These are phyloP conservation scores for Formicarius rufipectus DNA, from an alignment of 2,113 vertebrate species.

Conservation along the genomic window DNA sequence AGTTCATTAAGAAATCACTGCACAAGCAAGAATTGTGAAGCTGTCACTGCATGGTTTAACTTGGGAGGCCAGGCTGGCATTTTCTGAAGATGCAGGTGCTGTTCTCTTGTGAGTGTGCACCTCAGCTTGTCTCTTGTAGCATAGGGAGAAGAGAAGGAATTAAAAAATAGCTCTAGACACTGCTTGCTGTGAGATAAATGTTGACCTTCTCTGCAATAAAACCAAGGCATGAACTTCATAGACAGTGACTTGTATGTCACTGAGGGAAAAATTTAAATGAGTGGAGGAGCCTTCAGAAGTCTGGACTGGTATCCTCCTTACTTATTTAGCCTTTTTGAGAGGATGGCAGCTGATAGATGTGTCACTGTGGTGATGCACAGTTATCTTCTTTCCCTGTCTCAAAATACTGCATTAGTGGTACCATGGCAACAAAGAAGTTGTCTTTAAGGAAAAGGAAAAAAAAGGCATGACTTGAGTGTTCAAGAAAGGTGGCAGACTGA, in stretches of 20 bases:
- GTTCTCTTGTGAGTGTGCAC: not conserved
- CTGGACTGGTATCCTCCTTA: not conserved
- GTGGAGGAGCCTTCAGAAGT: not conserved
- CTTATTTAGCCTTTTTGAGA: constrained; percentile 33
- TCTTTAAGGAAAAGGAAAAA: not conserved
- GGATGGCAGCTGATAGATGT: constrained; percentile 44
- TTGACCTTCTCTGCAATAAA: not conserved
- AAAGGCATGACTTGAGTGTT: constrained; percentile 11
- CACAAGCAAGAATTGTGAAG: not conserved
- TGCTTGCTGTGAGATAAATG: not conserved
- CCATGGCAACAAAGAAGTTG: constrained; percentile 58
- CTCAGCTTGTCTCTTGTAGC: not conserved
- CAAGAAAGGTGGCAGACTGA: constrained; percentile 53
- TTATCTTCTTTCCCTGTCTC: constrained; percentile 40
- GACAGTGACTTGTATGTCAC: not conserved
- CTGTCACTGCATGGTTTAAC: not conserved
- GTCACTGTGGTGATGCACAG: constrained; percentile 18
- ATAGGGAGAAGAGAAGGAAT: not conserved
- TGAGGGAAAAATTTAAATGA: not conserved
- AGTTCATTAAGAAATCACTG: not conserved
- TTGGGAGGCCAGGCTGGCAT: not conserved
- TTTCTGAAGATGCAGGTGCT: not conserved
- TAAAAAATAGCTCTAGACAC: not conserved
- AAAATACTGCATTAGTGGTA: constrained; percentile 54
- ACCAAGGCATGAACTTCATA: not conserved